Conservation (phyloP, 2,888 invertebrate genomes). For the Pedicia rivosa region DNA sequence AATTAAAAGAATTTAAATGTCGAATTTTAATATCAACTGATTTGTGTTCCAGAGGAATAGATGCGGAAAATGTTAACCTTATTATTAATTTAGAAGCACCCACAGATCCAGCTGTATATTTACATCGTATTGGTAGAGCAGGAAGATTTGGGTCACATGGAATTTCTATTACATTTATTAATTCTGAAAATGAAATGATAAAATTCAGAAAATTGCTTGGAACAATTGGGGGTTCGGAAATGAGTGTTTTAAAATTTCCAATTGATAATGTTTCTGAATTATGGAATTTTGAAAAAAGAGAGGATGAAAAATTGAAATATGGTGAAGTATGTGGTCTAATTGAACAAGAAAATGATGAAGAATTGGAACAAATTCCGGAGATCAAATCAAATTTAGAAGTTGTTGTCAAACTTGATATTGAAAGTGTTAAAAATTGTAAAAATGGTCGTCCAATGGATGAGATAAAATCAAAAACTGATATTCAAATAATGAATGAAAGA, state of each 20-base stretch:
- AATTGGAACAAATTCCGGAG: too few relatives aligned
- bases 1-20: conserved; percentile 63
- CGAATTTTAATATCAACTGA: conserved; percentile 83
- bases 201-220: conserved; percentile 40
- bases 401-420: too few relatives aligned
- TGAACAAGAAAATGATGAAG: neutral
- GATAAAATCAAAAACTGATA: neutral
- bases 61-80: conserved; percentile 82
- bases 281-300: conserved; percentile 14
- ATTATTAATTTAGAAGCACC: conserved; percentile 88
- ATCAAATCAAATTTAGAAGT: too few relatives aligned
- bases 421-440: neutral
- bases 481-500: too few relatives aligned
- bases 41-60: conserved; percentile 83
- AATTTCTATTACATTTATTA: conserved; percentile 56
- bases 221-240: conserved; percentile 36
- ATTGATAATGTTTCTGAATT: conserved; percentile 17
- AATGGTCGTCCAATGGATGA: neutral
- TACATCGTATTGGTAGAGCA: conserved; percentile 90
- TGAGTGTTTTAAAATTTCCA: conserved; percentile 35
- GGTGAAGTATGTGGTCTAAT: conserved; percentile 6
- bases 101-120: conserved; percentile 59
- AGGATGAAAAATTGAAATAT: conserved; percentile 4
- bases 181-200: conserved; percentile 44
- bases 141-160: conserved; percentile 86